Evolutionary conservation across 2,888 invertebrate genomes (phyloP).

Genomic region (Anoncus sp.): DNA sequence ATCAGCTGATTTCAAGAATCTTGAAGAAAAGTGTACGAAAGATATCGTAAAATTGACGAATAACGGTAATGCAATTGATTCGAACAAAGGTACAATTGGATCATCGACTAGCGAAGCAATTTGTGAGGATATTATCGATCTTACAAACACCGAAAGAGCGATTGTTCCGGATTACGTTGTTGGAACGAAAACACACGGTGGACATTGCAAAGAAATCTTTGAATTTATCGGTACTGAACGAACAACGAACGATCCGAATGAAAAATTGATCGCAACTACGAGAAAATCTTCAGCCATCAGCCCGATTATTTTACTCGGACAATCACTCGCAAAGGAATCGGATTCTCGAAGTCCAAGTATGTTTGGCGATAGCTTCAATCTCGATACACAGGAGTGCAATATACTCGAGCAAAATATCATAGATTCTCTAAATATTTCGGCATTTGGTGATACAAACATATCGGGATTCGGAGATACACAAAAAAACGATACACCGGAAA

Average conservation of each 20-base stretch:
- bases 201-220: constrained; percentile 10
- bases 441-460: constrained; percentile 68
- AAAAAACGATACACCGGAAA: constrained; percentile 31
- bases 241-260: not conserved
- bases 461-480: constrained; percentile 13
- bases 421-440: constrained; percentile 70
- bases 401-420: constrained; percentile 82
- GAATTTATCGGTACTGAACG: constrained; percentile 7
- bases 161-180: not conserved
- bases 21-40: constrained; percentile 22
- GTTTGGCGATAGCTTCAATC: constrained; percentile 86
- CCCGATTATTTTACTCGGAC: constrained; percentile 20
- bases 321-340: constrained; percentile 46
- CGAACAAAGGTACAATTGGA: not conserved
- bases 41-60: constrained; percentile 28
- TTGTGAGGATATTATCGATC: not conserved
- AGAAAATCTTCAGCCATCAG: constrained; percentile 20
- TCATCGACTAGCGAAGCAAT: not conserved
- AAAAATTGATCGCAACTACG: not conserved
- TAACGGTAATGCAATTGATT: not conserved
- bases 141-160: not conserved
- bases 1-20: too few species aligned
- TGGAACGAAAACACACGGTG: constrained; percentile 8
- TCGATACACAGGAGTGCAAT: constrained; percentile 84
- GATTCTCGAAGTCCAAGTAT: constrained; percentile 84